Evolutionary conservation across 2,113 vertebrate genomes (phyloP), one percentile per base, ranked within the genome.

Genomic region (Drymodes brunneopygia): DNA sequence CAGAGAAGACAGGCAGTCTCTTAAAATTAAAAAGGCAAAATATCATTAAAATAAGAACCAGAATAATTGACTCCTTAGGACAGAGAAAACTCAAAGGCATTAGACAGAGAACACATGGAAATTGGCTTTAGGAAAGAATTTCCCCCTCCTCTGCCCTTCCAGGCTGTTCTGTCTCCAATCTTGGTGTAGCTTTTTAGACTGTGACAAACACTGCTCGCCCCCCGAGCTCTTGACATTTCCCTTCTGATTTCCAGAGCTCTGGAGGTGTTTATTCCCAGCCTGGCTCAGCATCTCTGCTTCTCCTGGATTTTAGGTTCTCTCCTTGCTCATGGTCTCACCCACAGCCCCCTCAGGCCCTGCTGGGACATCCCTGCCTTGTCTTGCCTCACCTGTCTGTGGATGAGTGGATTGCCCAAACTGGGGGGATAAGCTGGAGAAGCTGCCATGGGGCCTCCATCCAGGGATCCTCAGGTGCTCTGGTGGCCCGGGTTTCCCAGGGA

Each of bases 11-110:
- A 93, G 69, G 44, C 36, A 81, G 53, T 45, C 58, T 73, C 92
- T 77, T 92, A 83, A 92, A 95, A 95, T 86, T 83, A 90, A 83
- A 93, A 88, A 80, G 29, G 58, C 6, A 21, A 93, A 94, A 87
- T 67, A 90, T 57, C 64, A 79, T 89, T 89, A 89, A 47, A 86
- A 42, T 61, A 66, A 73, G 29, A 86, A 88, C 12, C 42, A 86
- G 66, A 92, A 77, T 70, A 90, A 88, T 74, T 87, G 92, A 72
- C 74, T 90, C 62, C 67, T 90, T 80, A 60, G 66, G 35, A 80
- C 12, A 69, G 45, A 57, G 45, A 88, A 86, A 85, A 93, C 40
- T 72, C 53, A 82, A 86, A 91, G 35, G 35, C 31, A 82, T 79
- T 75, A 77, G 9, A 65, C 5, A 27, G 11, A 77, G 81, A 90